Percentiles rank a stretch among this genome's conserved stretches.
Conservation (phyloP, 2,113 vertebrate species). For the Ceyx cyanopectus region DNA sequence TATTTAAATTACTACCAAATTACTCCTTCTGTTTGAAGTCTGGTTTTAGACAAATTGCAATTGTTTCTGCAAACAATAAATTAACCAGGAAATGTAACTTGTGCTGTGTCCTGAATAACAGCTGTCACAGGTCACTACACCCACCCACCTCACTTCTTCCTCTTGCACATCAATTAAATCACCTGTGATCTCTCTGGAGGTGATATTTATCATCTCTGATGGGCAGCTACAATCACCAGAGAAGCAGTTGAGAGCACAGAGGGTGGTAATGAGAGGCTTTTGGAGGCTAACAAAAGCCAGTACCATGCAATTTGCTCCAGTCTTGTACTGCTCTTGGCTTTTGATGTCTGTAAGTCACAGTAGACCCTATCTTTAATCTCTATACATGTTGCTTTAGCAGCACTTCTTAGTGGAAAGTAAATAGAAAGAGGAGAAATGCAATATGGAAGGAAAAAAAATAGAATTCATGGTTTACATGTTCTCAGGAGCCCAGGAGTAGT, state of each 20-base stretch:
- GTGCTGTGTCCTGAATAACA: not conserved
- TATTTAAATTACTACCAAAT: not conserved
- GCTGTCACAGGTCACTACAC: conserved; percentile 2
- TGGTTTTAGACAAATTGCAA: not conserved
- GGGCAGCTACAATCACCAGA: conserved; percentile 69
- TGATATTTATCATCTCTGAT: conserved; percentile 70
- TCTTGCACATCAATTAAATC: conserved; percentile 53
- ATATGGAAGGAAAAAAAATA: not conserved
- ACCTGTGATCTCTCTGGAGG: conserved; percentile 26
- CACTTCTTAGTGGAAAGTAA: conserved; percentile 51
- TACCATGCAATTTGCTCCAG: conserved; percentile 58
- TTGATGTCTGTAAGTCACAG: conserved; percentile 73
- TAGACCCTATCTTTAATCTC: conserved; percentile 73
- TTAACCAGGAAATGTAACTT: not conserved
- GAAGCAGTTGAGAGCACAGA: conserved; percentile 41
- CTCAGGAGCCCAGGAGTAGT: not conserved
- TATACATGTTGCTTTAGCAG: conserved; percentile 66
- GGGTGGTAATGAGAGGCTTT: conserved; percentile 75
- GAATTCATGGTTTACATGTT: conserved; percentile 4
- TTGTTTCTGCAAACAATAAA: conserved; percentile 31
- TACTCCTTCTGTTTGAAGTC: not conserved
- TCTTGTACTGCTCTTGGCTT: conserved; percentile 54
- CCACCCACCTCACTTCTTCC: not conserved
- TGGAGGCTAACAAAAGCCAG: conserved; percentile 54
- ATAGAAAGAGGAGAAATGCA: conserved; percentile 46